Conservation (phyloP, 1,140 invertebrate species). For the Cotesia vestalis region DNA sequence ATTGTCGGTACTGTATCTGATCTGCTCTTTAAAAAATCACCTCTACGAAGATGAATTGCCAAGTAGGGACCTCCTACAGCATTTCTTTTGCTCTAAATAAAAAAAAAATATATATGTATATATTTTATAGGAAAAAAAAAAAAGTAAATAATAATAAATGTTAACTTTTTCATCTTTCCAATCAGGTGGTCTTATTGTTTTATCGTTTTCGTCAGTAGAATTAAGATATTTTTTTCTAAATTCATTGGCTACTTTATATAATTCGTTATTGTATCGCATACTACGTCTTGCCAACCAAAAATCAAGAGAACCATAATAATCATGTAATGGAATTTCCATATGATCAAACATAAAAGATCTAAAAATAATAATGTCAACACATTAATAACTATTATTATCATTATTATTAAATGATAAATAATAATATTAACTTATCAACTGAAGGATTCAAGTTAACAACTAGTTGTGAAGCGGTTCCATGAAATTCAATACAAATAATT, state of each 20-base stretch:
- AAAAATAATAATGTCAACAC: background rate
- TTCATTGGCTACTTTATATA: constrained; percentile 75
- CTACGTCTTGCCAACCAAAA: constrained; percentile 91
- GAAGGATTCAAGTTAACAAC: constrained; percentile 58
- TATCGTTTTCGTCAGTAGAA: constrained; percentile 74
- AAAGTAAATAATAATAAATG: constrained; percentile 4
- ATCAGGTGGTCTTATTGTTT: constrained; percentile 67
- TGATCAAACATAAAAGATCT: constrained; percentile 83
- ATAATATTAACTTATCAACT: constrained; percentile 52
- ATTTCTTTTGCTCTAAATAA: constrained; percentile 58
- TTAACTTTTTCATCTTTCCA: constrained; percentile 72
- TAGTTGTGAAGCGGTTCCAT: constrained; percentile 79
- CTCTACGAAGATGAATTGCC: constrained; percentile 82
- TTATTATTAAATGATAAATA: background rate
- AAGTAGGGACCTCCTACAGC: constrained; percentile 80
- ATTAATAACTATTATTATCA: background rate
- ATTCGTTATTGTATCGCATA: constrained; percentile 84
- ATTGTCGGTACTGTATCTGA: constrained; percentile 77
- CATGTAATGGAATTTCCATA: constrained; percentile 89
- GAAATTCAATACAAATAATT: constrained; percentile 82
- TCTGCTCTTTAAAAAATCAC: constrained; percentile 81
- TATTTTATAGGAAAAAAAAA: no score
- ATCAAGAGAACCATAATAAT: constrained; percentile 80
- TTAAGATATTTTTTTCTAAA: constrained; percentile 77
- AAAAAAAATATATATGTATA: background rate